These are phyloP conservation scores for Philonicus albiceps DNA, from an alignment of 2,888 invertebrate species.

Conservation along the genomic window DNA sequence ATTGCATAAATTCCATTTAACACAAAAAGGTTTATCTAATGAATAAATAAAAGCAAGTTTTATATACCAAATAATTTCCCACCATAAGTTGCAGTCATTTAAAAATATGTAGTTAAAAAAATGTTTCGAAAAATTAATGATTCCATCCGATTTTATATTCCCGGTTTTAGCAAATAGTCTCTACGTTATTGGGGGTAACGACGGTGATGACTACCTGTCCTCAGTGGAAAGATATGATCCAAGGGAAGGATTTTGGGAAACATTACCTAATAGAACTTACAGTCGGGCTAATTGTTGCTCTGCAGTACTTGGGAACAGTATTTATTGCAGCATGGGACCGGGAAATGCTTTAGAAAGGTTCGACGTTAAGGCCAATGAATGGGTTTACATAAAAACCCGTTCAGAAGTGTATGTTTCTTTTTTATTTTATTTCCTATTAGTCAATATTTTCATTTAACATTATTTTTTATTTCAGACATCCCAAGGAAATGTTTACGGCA, in stretches of 20 bases:
- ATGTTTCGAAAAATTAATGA: too few species aligned
- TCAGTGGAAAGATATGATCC: conserved; percentile 48
- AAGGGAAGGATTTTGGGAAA: conserved; percentile 47
- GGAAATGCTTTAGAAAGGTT: conserved; percentile 46
- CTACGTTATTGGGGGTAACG: conserved; percentile 47
- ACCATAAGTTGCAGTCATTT: too few species aligned
- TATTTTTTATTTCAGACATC: conserved; percentile 43
- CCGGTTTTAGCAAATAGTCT: conserved; percentile 35
- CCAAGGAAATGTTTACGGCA: conserved; percentile 45
- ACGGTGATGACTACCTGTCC: conserved; percentile 35
- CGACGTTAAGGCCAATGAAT: conserved; percentile 47
- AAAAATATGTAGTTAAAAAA: too few species aligned
- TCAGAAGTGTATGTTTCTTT: conserved; percentile 38
- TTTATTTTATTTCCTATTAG: background rate
- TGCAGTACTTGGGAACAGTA: conserved; percentile 45
- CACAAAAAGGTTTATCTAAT: too few species aligned
- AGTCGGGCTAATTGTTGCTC: conserved; percentile 43
- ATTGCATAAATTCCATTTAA: too few species aligned
- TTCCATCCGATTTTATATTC: too few species aligned
- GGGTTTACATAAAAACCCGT: conserved; percentile 47
- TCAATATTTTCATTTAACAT: background rate
- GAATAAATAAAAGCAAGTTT: too few species aligned
- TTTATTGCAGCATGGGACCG: conserved; percentile 46
- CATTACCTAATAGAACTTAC: conserved; percentile 34
- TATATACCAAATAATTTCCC: too few species aligned